phyloP scores from a whole-genome alignment of 2,797 vertebrate species.

The Todus mexicanus region DNA sequence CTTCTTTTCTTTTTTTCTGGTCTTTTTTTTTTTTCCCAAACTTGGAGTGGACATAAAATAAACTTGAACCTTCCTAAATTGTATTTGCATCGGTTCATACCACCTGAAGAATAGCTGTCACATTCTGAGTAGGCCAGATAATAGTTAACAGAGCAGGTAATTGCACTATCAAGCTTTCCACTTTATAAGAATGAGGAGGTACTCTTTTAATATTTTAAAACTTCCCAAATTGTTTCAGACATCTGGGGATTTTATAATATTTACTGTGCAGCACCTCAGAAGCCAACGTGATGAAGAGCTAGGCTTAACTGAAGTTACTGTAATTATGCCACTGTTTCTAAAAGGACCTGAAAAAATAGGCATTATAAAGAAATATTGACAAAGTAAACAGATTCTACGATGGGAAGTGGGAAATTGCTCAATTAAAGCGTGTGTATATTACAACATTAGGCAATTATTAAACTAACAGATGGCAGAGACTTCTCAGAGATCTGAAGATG shows the following conservation, averaged over 20 bases:
- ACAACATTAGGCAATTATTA: slow-evolving; percentile 26
- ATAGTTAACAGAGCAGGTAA: slow-evolving; percentile 26
- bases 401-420: neutral
- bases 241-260: neutral
- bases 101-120: neutral
- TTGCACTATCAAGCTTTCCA: neutral
- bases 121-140: neutral
- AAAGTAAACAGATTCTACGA: slow-evolving; percentile 8
- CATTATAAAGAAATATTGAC: slow-evolving; percentile 30
- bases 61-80: neutral
- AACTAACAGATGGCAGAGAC: slow-evolving; percentile 36
- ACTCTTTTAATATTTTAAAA: neutral
- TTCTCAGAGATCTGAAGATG: neutral
- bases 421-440: neutral
- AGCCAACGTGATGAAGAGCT: neutral
- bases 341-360: neutral
- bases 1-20: no score
- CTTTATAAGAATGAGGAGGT: neutral
- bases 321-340: neutral
- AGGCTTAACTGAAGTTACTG: neutral
- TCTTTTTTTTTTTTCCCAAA: neutral
- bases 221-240: neutral
- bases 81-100: neutral
- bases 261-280: neutral
- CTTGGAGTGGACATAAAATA: neutral